These are phyloP conservation scores for Aurelia coerulea DNA, from an alignment of 30 jellyfish, hydroid and myxozoan genomes.

Conservation along the genomic window DNA sequence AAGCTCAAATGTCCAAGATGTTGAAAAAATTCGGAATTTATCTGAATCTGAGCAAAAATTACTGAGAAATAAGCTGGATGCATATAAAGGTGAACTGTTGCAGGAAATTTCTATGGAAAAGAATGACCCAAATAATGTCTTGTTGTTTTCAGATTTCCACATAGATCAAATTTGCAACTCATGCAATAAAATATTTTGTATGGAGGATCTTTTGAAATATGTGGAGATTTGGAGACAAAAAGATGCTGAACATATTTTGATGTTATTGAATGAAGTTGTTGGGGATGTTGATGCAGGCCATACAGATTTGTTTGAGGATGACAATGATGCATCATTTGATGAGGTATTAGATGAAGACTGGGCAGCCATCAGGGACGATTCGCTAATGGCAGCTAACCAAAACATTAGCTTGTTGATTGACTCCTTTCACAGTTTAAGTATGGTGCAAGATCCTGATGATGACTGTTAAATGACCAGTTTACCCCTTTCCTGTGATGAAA, in stretches of 20 bases:
- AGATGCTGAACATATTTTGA: conserved; percentile 11
- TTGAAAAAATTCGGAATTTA: no score
- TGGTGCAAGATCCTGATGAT: neutral
- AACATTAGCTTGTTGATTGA: neutral
- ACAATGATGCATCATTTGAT: neutral
- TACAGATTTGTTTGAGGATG: neutral
- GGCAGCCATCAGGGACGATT: conserved; percentile 37
- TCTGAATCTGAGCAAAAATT: no score
- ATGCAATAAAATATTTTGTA: conserved; percentile 8
- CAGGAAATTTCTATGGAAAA: no score
- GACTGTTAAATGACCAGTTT: no score
- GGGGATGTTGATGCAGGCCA: neutral
- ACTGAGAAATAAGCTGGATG: no score
- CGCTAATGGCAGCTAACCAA: neutral
- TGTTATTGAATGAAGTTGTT: neutral
- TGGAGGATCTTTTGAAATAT: conserved; percentile 4
- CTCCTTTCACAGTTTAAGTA: neutral
- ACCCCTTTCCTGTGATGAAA: no score
- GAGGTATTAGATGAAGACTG: conserved; percentile 19
- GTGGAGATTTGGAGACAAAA: conserved; percentile 29
- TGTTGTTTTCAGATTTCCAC: conserved; percentile 6
- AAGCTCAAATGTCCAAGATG: no score
- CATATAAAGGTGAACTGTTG: no score
- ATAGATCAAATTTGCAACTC: neutral
- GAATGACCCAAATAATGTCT: neutral